Base-by-base conservation (phyloP, 2,113 vertebrate species). In the Neodon shergylaensis region DNA sequence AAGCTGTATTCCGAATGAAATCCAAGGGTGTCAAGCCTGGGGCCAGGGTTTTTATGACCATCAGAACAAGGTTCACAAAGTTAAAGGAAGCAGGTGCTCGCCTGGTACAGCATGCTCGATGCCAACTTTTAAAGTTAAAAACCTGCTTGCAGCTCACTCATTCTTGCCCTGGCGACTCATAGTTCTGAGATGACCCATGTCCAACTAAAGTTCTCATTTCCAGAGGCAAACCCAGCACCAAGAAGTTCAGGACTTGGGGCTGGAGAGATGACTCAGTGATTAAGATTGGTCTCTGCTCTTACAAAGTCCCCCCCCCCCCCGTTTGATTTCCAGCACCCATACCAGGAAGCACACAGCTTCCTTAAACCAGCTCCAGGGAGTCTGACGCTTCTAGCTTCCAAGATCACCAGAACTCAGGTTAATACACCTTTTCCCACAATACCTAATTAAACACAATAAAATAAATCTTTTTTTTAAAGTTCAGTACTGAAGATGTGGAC, bases 1-100 rank as follows among this genome's bases (percentile, higher is more conserved):
- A 88, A 70, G 26, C 79, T 77, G 94, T 76, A 74, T 94, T 93
- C 96, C 74, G 72, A 33, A 33, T 81, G 19, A 95, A 95, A 93
- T 39, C 6, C n/a, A 78, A 88, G 8, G 68, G 24, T 65, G 7
- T 83, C 73, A 78, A 94, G 12, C 47, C 87, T 26, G 24, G 42
- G 78, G 52, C 21, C 44, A 89, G 73, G 68, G 44, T 83, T 91
- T 90, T 97, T 96, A 89, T 94, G 58, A 74, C 26, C 33, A 78
- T 77, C 36, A 86, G 76, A 87, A 88, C 63, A 88, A 92, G 87
- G 81, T 11, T 78, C 68, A 24, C 78, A 10, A 54, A 79, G 42
- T 92, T 92, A 70, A 90, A 91, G 49, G 76, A 78, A 39, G 54
- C 52, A 96, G 58, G 36, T 61, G 26, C 7, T 70, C 63, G 5